Percentiles rank a stretch among this genome's conserved stretches.
Evolutionary conservation across 2,113 vertebrate genomes (phyloP).

Genomic region (Corynorhinus townsendii): DNA sequence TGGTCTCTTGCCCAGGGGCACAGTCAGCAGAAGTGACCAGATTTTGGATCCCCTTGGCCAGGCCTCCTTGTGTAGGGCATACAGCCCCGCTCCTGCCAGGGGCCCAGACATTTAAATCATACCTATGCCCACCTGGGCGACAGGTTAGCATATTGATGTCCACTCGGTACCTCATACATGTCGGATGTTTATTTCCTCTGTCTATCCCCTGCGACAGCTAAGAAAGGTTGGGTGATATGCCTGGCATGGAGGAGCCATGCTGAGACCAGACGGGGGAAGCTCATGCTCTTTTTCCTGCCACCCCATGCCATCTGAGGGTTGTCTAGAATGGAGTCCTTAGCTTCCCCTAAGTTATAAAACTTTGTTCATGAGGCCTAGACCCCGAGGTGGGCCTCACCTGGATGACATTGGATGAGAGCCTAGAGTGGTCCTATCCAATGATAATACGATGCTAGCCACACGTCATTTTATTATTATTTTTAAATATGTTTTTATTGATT

Average conservation of each 20-base stretch:
- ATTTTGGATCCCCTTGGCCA: background rate
- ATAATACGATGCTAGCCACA: background rate
- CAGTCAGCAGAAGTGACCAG: background rate
- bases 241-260: background rate
- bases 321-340: background rate
- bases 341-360: background rate
- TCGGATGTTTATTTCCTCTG: background rate
- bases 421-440: background rate
- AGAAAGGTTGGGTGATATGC: background rate
- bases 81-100: background rate
- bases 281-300: no score
- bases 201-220: background rate
- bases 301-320: background rate
- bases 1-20: background rate
- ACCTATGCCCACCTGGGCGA: background rate
- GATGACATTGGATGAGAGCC: background rate
- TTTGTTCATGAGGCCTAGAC: background rate
- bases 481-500: background rate
- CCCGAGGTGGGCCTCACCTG: background rate
- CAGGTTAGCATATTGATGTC: background rate
- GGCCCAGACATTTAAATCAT: background rate
- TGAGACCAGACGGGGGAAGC: background rate
- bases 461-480: background rate
- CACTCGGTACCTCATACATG: accelerated
- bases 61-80: background rate